Base-by-base conservation (phyloP, 2,888 invertebrate species). In the Empis stercorea region DNA sequence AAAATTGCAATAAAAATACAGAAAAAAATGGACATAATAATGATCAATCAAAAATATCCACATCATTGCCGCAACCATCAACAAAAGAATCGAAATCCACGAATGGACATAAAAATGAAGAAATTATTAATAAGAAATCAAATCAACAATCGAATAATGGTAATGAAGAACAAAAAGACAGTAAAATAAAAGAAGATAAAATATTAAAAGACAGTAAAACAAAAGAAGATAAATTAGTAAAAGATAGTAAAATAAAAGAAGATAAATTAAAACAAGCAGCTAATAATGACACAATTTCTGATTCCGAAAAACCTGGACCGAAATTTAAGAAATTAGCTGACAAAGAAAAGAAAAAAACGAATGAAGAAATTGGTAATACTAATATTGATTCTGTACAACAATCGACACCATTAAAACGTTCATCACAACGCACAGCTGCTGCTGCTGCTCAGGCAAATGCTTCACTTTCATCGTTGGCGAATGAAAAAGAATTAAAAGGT, bases 1-100 rank as follows among this genome's bases (percentile, higher is more conserved):
- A 46, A 10, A 59, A 59, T 0, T 57, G 61, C 2, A 46, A 34
- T 9, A 63, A 61, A 44, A 63, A 59, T 44, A 50, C 37, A 17
- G 60, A 58, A 34, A 67, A 64, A 48, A 62, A 27, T 27, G 23
- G 23, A 27, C 23, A 27, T 27, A 27, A 27, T 27, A 27, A 27
- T 27, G 23, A 27, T 27, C 23, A 27, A 27, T 27, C 23, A 7
- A 27, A 27, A 27, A 7, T 9, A 27, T 20, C 5, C 20, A 20
- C 20, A 20, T 4, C 23, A 27, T 6, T 27, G 6, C 4, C 9
- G 2, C 7, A 27, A 27, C 23, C 5, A 27, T 27, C 23, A 27
- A 4, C 4, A 27, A 27, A 27, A 27, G 23, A 27, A 27, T 27
- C 9, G 7, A 4, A 27, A 27, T 27, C 23, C 2, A 27, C 23